Evolutionary conservation across 2,888 invertebrate species (phyloP), one percentile per base, ranked within the genome.

Genomic region (Megaustenia siamemsis): DNA sequence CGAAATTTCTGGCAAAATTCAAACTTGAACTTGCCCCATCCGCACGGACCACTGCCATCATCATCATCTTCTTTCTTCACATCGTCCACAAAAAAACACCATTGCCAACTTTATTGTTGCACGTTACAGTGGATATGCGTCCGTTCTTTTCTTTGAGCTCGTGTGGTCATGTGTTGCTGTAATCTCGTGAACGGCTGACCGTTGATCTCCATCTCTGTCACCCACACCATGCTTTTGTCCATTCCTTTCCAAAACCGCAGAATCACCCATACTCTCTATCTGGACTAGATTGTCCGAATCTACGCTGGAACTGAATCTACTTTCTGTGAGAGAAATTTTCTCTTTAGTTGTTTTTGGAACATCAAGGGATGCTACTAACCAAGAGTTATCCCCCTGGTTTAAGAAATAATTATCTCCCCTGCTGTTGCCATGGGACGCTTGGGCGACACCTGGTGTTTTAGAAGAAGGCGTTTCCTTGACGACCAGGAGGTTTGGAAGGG

Each of bases 21-120:
- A 32, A 78, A 71, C n/a, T 15, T 8, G 6, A 78, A 78, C 38
- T 38, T 53, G 12, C 78, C 75, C 83, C 83, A 83, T 5, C 83
- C 83, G 45, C 83, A 83, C 1, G 69, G 56, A 0, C 78, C 83
- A 28, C 78, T 63, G 76, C 66, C 76, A 3, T 76, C 66, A 28
- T 53, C 77, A 15, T 63, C 66, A 35, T 49, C 53, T 18, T 43
- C 73, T 4, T n/a, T 0, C 1, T 12, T 69, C 28, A 6, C 10
- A 2, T 21, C 69, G 28, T 12, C 43, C n/a, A n/a, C n/a, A n/a
- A n/a, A n/a, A n/a, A n/a, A n/a, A n/a, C n/a, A n/a, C n/a, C n/a
- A n/a, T n/a, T n/a, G n/a, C n/a, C n/a, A 24, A 73, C 66, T 35
- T 82, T 45, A 4, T 24, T 28, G 12, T 35, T 12, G 38, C 40